These are phyloP conservation scores for Lepidonotus clava DNA, from an alignment of 2,888 invertebrate species.

Conservation along the genomic window DNA sequence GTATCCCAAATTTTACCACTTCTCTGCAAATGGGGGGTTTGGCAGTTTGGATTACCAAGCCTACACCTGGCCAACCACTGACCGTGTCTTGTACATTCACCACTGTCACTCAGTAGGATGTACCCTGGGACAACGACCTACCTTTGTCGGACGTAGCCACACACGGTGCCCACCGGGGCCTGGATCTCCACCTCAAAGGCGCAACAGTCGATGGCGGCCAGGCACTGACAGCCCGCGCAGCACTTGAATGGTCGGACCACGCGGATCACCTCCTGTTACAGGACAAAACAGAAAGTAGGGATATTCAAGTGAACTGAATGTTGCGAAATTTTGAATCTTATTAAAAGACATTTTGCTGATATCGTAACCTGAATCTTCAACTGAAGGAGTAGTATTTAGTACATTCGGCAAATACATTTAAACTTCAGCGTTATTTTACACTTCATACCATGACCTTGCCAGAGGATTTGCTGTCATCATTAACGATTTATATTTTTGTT, in stretches of 20 bases:
- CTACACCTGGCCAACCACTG: neutral
- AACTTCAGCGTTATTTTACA: too few species aligned
- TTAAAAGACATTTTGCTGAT: too few species aligned
- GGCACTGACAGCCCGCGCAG: slow-evolving; percentile 41
- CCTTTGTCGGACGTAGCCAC: slow-evolving; percentile 51
- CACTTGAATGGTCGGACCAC: slow-evolving; percentile 51
- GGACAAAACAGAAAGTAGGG: neutral
- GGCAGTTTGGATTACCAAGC: neutral
- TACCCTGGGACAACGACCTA: neutral
- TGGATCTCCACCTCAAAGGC: slow-evolving; percentile 46
- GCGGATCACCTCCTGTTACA: slow-evolving; percentile 49
- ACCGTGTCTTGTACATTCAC: neutral
- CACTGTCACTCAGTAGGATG: neutral
- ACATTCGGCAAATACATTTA: too few species aligned
- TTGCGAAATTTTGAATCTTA: too few species aligned
- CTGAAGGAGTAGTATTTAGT: too few species aligned
- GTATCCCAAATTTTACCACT: neutral
- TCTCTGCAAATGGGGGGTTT: neutral
- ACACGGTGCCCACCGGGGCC: slow-evolving; percentile 25
- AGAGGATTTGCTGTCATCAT: too few species aligned
- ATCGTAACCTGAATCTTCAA: too few species aligned
- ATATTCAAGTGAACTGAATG: too few species aligned
- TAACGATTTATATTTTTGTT: too few species aligned
- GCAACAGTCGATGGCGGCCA: slow-evolving; percentile 18
- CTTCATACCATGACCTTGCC: too few species aligned